phyloP scores from a whole-genome alignment of 1,140 invertebrate species.

The Drosophila tani region DNA sequence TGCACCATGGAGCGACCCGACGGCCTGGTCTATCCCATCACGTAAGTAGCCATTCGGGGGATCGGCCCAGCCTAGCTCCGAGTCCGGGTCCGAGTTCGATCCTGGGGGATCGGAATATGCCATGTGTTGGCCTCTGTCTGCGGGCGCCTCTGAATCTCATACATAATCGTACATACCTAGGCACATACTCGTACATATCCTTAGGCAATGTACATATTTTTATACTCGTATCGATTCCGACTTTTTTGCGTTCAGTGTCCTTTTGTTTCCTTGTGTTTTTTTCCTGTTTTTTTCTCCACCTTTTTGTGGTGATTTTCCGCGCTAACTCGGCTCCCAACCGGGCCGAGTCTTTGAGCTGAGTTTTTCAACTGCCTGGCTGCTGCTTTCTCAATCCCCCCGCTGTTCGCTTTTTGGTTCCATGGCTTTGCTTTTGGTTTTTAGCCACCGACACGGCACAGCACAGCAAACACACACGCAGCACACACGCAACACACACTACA shows the following conservation, averaged over 20 bases:
- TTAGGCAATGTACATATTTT: constrained; percentile 41
- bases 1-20: constrained; percentile 92
- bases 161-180: constrained; percentile 32
- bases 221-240: constrained; percentile 33
- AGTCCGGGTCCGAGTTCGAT: background rate
- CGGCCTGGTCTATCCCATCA: constrained; percentile 89
- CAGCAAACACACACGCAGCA: background rate
- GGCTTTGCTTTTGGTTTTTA: constrained; percentile 62
- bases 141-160: constrained; percentile 48
- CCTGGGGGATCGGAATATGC: constrained; percentile 2
- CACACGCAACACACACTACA: constrained; percentile 12
- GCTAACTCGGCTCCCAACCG: constrained; percentile 18
- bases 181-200: constrained; percentile 36
- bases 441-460: constrained; percentile 31
- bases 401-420: constrained; percentile 61
- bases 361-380: constrained; percentile 63
- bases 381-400: constrained; percentile 44
- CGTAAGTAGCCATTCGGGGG: constrained; percentile 87
- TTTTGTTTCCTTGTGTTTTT: constrained; percentile 5
- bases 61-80: background rate
- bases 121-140: constrained; percentile 58
- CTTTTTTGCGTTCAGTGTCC: constrained; percentile 16
- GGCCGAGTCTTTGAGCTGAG: constrained; percentile 34
- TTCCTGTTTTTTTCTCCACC: background rate
- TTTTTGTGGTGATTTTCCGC: background rate